phyloP scores from a whole-genome alignment of 2,797 vertebrate species.

The Myiotriccus ornatus region DNA sequence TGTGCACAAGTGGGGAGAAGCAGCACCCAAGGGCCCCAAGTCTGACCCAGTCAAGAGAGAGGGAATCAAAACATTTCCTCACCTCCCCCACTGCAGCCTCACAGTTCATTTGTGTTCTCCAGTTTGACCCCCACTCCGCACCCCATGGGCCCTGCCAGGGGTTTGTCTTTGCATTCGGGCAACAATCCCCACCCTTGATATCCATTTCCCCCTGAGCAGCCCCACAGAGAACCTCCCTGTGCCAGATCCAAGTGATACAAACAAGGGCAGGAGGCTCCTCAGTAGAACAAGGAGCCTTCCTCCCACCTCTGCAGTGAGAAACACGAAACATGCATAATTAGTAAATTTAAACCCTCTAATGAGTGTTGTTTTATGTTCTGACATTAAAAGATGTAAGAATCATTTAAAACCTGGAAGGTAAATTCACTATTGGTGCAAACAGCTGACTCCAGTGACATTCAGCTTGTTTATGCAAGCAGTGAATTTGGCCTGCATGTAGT shows the following conservation, averaged over 20 bases:
- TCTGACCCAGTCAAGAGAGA: background rate
- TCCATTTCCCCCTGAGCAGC: background rate
- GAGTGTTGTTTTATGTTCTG: background rate
- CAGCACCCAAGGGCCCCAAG: background rate
- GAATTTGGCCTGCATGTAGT: constrained; percentile 28
- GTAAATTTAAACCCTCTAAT: constrained; percentile 18
- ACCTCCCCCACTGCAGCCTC: background rate
- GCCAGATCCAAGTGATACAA: background rate
- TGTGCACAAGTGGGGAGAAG: background rate
- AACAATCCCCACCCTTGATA: background rate
- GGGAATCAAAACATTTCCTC: background rate
- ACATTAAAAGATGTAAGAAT: constrained; percentile 38
- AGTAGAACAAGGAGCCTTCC: background rate
- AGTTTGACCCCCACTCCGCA: accelerated
- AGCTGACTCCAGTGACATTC: constrained; percentile 60
- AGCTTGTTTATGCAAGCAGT: constrained; percentile 48
- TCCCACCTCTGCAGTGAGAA: background rate
- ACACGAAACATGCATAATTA: background rate
- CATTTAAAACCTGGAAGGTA: constrained; percentile 48
- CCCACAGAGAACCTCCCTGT: background rate
- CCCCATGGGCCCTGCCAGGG: background rate
- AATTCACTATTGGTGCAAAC: constrained; percentile 8
- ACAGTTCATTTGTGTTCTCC: background rate
- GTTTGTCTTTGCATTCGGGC: background rate
- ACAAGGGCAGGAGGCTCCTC: background rate